Evolutionary conservation across 2,888 invertebrate species (phyloP), one percentile per base, ranked within the genome.

Genomic region (Neoascia interrupta): DNA sequence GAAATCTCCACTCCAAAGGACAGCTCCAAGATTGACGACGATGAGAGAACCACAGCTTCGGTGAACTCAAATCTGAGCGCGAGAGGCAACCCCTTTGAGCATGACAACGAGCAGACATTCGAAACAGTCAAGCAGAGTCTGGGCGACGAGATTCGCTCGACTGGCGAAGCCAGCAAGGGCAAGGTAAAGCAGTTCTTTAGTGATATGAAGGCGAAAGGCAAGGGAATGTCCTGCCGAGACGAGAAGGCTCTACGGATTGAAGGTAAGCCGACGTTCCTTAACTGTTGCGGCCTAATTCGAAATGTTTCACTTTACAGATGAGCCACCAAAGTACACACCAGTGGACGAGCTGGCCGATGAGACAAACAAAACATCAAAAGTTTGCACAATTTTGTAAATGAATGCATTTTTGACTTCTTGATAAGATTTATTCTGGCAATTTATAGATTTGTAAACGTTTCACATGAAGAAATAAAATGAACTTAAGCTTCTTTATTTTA

Each of bases 31-130:
- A 28, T 34, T 5, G 83, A 83, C 18, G 83, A 83, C 11, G 88
- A 88, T 66, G 88, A 88, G 63, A 83, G 87, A 0, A 88, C 88
- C 6, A 88, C 88, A 1, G 88, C 88, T 3, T 88, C 88, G 0
- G 87, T 87, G 0, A 88, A 87, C 66, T 88, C 88, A 0, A 87
- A 85, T 45, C 84, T 85, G 37, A 85, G 84, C 19, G 85, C 84
- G 1, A 81, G 82, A 0, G 84, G 84, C 3, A 84, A 85, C 36
- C 85, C 83, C 0, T 85, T 85, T 28, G 84, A 83, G 0, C 79
- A 84, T 2, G 84, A 85, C 41, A 84, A 84, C 26, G 63, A 54
- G 4, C 61, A 58, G 5, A 84, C 84, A 16, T 84, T 85, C 4
- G 84, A 85, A 56, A 83, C 82, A 2, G 83, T 73, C 45, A 87